A percentile compares a stretch with the other conserved stretches of the same genome.
These are phyloP conservation scores for Drepana falcataria DNA, from an alignment of 2,888 invertebrate genomes.

Conservation along the genomic window DNA sequence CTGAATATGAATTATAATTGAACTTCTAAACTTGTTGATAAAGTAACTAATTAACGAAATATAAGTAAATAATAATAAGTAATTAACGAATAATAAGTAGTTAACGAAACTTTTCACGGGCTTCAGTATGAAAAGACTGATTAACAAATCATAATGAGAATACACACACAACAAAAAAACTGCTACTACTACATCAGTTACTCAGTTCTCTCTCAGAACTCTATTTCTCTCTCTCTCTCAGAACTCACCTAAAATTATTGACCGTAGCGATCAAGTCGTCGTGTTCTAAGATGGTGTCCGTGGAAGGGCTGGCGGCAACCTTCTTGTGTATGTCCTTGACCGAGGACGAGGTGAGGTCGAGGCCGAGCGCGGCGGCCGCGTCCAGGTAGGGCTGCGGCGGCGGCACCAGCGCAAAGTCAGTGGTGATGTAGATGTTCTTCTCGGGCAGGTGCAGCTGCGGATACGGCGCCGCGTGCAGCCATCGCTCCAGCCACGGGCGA, in stretches of 20 bases:
- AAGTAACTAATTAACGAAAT: no score
- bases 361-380: slow-evolving; percentile 36
- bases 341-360: slow-evolving; percentile 43
- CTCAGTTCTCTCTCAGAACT: neutral
- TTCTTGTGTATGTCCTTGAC: slow-evolving; percentile 56
- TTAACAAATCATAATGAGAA: no score
- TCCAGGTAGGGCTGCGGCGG: slow-evolving; percentile 51
- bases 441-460: slow-evolving; percentile 83
- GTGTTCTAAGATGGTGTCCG: slow-evolving; percentile 34
- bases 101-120: no score
- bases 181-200: no score
- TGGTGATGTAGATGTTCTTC: slow-evolving; percentile 85
- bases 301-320: slow-evolving; percentile 18
- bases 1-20: no score
- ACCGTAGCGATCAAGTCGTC: slow-evolving; percentile 60
- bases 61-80: no score
- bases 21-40: no score
- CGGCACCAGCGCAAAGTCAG: slow-evolving; percentile 81
- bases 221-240: no score
- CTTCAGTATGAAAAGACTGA: no score
- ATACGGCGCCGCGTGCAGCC: slow-evolving; percentile 78
- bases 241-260: slow-evolving; percentile 58
- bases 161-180: no score
- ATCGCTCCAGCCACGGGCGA: slow-evolving; percentile 79
- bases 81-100: no score